Percentiles rank a stretch among this genome's conserved stretches.
These are phyloP conservation scores for Carassius auratus DNA, from an alignment of 2,113 vertebrate species.

Conservation along the genomic window DNA sequence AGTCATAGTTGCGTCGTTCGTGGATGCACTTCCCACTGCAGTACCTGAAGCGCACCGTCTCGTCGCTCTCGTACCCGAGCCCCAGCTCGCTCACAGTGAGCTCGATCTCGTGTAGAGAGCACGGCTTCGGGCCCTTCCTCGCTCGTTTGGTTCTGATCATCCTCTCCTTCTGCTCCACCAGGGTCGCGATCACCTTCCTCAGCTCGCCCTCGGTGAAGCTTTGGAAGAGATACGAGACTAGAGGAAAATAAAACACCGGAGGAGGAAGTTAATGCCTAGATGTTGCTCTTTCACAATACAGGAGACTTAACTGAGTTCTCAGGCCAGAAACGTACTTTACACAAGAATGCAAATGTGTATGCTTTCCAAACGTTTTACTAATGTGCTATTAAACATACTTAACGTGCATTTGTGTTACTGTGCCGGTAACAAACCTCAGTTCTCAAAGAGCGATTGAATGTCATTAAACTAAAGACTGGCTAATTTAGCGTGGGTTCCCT, in stretches of 20 bases:
- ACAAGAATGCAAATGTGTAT: neutral
- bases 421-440: neutral
- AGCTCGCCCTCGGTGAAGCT: conserved; percentile 92
- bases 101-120: conserved; percentile 80
- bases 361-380: neutral
- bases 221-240: conserved; percentile 89
- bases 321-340: neutral
- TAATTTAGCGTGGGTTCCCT: neutral
- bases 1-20: conserved; percentile 86
- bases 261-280: neutral
- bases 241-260: conserved; percentile 12
- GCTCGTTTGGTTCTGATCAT: conserved; percentile 78
- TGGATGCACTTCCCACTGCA: conserved; percentile 88
- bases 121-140: conserved; percentile 75
- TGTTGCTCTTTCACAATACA: neutral
- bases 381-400: neutral
- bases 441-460: conserved; percentile 1
- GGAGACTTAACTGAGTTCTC: neutral
- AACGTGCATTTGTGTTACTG: neutral
- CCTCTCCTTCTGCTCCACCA: conserved; percentile 76
- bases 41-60: conserved; percentile 90
- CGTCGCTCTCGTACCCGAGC: conserved; percentile 89
- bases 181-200: conserved; percentile 79
- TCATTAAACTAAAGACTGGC: conserved; percentile 6
- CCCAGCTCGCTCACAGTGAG: conserved; percentile 92